These are phyloP conservation scores for Strix aluco DNA, from an alignment of 2,113 vertebrate genomes.

Conservation along the genomic window DNA sequence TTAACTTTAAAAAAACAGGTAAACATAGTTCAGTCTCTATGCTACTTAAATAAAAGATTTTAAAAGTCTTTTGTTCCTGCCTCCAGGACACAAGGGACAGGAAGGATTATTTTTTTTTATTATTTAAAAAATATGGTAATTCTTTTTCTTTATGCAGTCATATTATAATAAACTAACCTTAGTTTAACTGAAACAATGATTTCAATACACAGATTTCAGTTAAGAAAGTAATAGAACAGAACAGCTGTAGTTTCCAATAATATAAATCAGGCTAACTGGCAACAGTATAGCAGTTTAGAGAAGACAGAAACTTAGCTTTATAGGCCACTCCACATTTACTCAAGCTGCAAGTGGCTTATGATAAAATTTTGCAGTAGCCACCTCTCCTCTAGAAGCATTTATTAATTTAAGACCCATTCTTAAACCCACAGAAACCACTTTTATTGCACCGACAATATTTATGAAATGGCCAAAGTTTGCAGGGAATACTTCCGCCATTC, in stretches of 20 bases:
- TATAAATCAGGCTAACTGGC: background rate
- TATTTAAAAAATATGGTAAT: background rate
- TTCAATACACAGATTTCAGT: background rate
- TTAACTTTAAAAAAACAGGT: slow-evolving; percentile 40
- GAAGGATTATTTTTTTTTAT: background rate
- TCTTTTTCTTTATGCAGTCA: background rate
- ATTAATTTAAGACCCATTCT: background rate
- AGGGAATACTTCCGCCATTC: background rate
- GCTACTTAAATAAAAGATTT: slow-evolving; percentile 57
- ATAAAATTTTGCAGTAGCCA: background rate
- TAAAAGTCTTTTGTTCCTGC: slow-evolving; percentile 34
- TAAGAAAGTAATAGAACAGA: background rate
- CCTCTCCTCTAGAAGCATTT: background rate
- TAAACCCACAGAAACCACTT: background rate
- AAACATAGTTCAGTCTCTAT: slow-evolving; percentile 29
- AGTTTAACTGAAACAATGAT: background rate
- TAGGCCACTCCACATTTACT: background rate
- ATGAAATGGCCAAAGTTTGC: background rate
- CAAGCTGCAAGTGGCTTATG: background rate
- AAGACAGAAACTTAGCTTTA: background rate
- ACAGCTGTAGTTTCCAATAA: background rate
- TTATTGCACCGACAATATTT: background rate
- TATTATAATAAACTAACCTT: background rate
- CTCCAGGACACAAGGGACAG: slow-evolving; percentile 21
- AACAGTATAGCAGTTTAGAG: background rate